Percentiles rank a stretch among this genome's conserved stretches.
phyloP scores from a whole-genome alignment of 2,888 invertebrate genomes.

The Blastobasis lacticolella region DNA sequence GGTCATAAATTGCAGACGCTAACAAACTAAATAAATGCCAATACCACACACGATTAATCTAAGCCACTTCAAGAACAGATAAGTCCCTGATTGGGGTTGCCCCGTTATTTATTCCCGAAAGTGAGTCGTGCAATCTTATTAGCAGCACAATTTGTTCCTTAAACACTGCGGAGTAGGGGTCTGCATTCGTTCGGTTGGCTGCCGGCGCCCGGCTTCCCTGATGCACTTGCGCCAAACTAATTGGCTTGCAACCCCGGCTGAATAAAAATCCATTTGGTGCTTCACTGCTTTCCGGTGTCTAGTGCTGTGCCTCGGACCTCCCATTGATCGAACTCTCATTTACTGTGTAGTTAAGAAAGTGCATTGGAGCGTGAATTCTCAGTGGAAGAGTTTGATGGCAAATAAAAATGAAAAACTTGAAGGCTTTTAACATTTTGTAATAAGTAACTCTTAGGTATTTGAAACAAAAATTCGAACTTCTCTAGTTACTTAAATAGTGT shows the following conservation, averaged over 20 bases:
- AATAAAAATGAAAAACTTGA: too few species aligned
- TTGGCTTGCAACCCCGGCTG: constrained; percentile 53
- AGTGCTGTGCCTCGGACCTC: too few species aligned
- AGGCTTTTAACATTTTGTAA: too few species aligned
- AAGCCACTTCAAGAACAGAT: neutral
- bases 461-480: too few species aligned
- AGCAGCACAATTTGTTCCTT: constrained; percentile 18
- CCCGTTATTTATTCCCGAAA: constrained; percentile 14
- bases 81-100: constrained; percentile 13
- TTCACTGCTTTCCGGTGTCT: constrained; percentile 23
- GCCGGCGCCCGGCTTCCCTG: constrained; percentile 37
- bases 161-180: constrained; percentile 24
- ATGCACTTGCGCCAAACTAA: constrained; percentile 58
- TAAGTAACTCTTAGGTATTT: too few species aligned
- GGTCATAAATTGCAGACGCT: neutral
- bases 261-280: constrained; percentile 55
- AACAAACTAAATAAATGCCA: too few species aligned
- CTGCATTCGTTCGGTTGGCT: constrained; percentile 33
- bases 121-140: constrained; percentile 15
- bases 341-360: too few species aligned
- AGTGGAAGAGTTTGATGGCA: too few species aligned
- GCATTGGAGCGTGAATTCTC: neutral
- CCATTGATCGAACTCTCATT: too few species aligned
- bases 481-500: too few species aligned
- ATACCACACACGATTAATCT: too few species aligned